phyloP scores from a whole-genome alignment of 2,797 vertebrate species.

The Calcarius lapponicus region DNA sequence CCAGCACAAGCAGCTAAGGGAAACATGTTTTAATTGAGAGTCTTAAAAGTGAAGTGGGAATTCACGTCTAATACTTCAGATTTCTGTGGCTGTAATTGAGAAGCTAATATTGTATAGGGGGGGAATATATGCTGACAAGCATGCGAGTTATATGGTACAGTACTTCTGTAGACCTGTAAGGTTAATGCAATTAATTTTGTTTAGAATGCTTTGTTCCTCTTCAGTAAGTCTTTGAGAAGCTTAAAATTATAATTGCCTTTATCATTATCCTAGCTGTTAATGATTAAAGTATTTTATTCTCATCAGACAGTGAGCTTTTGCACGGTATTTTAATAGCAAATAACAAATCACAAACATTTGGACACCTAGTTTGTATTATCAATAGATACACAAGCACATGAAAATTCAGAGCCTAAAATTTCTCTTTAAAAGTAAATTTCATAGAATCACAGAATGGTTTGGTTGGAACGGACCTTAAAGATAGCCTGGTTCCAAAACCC shows the following conservation, averaged over 20 bases:
- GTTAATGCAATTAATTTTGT: background rate
- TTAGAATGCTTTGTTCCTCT: background rate
- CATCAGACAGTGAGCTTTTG: background rate
- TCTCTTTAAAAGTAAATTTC: background rate
- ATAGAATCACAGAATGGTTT: background rate
- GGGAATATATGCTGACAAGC: background rate
- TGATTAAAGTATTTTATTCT: background rate
- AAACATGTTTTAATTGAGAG: background rate
- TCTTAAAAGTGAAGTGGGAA: constrained; percentile 13
- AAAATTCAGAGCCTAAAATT: background rate
- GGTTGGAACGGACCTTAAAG: background rate
- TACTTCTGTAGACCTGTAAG: background rate
- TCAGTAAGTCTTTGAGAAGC: background rate
- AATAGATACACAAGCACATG: background rate
- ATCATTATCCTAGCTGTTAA: background rate
- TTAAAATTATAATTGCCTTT: background rate
- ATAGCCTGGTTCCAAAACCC: background rate
- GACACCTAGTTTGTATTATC: background rate
- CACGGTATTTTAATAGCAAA: background rate
- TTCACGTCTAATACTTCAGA: background rate
- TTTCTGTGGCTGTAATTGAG: constrained; percentile 34
- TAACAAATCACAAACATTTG: background rate
- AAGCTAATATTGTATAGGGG: background rate
- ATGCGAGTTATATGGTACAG: background rate
- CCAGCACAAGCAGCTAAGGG: background rate